A percentile compares a stretch with the other conserved stretches of the same genome.
These are phyloP conservation scores for Chondrilla cf. caribensis DNA, from an alignment of 37 sponge, comb jelly and placozoan genomes.

Conservation along the genomic window DNA sequence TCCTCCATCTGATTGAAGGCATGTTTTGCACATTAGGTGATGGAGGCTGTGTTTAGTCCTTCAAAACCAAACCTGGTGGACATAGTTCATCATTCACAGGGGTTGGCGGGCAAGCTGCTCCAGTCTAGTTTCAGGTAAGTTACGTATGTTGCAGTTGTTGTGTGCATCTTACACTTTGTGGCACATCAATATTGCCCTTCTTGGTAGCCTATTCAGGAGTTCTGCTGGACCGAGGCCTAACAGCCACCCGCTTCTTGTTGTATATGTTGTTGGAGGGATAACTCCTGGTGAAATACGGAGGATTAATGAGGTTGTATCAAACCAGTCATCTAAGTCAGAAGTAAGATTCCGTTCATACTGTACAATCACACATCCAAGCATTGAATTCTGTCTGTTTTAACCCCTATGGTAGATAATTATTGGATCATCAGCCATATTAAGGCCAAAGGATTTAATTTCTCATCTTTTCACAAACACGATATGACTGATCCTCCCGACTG, in stretches of 20 bases:
- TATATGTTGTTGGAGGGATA: slow-evolving; percentile 72
- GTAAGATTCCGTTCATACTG: background rate
- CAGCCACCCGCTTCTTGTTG: slow-evolving; percentile 43
- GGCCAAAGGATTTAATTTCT: background rate
- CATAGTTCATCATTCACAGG: slow-evolving; percentile 55
- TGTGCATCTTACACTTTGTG: background rate
- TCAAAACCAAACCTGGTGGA: slow-evolving; percentile 49
- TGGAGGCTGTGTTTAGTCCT: slow-evolving; percentile 49
- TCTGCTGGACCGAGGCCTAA: slow-evolving; percentile 51
- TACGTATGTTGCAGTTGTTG: too few relatives aligned
- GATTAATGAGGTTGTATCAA: slow-evolving; percentile 29
- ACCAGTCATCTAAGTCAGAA: slow-evolving; percentile 20
- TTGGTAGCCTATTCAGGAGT: slow-evolving; percentile 69
- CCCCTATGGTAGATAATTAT: background rate
- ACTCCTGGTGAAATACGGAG: slow-evolving; percentile 36
- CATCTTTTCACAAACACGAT: background rate
- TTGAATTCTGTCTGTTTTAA: too few relatives aligned
- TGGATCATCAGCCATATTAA: slow-evolving; percentile 7
- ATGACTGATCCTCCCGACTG: too few relatives aligned
- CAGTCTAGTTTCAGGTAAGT: slow-evolving; percentile 61
- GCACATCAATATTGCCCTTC: too few relatives aligned
- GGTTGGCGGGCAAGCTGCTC: slow-evolving; percentile 26
- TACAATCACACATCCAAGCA: too few relatives aligned
- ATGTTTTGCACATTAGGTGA: slow-evolving; percentile 9
- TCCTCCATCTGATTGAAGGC: too few relatives aligned